A percentile compares a stretch with the other conserved stretches of the same genome.
These are phyloP conservation scores for Dascillus cervinus DNA, from an alignment of 2,888 invertebrate species.

Conservation along the genomic window DNA sequence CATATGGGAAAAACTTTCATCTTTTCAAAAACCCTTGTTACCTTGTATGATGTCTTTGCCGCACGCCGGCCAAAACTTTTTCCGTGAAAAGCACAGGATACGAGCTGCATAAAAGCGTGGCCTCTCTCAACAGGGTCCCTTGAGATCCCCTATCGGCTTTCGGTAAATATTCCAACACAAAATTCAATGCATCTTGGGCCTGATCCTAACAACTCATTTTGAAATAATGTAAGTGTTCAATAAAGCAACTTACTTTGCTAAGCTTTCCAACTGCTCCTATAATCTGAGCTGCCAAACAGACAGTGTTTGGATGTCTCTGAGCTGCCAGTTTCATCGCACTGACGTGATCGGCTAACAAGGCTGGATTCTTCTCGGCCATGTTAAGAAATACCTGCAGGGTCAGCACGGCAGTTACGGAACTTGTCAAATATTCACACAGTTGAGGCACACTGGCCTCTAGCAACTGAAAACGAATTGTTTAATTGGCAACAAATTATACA, in stretches of 20 bases:
- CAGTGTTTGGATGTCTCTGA: slow-evolving; percentile 56
- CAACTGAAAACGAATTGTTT: slow-evolving; percentile 54
- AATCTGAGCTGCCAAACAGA: slow-evolving; percentile 61
- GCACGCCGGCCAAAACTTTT: slow-evolving; percentile 65
- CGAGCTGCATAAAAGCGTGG: slow-evolving; percentile 70
- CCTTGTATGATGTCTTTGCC: slow-evolving; percentile 53
- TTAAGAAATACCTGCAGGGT: slow-evolving; percentile 69
- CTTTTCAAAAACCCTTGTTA: too few relatives aligned
- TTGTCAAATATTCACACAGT: slow-evolving; percentile 67
- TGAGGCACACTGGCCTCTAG: slow-evolving; percentile 76
- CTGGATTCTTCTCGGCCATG: slow-evolving; percentile 62
- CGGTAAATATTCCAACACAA: slow-evolving; percentile 67
- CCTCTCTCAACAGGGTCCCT: slow-evolving; percentile 68
- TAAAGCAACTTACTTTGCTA: slow-evolving; percentile 48
- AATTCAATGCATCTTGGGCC: slow-evolving; percentile 74
- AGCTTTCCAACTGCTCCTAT: slow-evolving; percentile 65
- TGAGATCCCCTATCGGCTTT: slow-evolving; percentile 66
- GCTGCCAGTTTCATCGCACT: slow-evolving; percentile 60
- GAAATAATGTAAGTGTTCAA: slow-evolving; percentile 1
- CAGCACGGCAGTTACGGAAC: slow-evolving; percentile 52
- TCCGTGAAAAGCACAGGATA: slow-evolving; percentile 76
- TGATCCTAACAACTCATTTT: slow-evolving; percentile 50
- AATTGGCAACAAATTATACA: too few relatives aligned
- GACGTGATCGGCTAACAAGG: slow-evolving; percentile 63
- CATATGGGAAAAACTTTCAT: too few relatives aligned